Conservation (phyloP, 2,888 invertebrate genomes). For the Sminthurinus aureus region DNA sequence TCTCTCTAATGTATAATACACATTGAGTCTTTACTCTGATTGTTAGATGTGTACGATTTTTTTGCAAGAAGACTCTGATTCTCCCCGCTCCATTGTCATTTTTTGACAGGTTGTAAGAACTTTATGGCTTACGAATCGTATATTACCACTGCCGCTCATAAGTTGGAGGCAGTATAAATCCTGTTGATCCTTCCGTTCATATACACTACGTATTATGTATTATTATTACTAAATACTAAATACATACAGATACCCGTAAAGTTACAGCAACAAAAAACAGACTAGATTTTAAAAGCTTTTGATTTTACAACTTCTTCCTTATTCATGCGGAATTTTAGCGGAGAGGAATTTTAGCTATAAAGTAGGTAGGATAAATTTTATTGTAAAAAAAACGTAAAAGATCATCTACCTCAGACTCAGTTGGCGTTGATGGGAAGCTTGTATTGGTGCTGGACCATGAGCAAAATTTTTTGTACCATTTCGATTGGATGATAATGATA, state of each 20-base stretch:
- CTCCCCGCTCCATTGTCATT: background rate
- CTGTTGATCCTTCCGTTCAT: background rate
- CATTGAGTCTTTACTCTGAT: background rate
- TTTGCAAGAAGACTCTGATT: background rate
- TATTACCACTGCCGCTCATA: background rate
- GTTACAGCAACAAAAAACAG: background rate
- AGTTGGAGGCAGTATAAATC: background rate
- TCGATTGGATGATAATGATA: constrained; percentile 62
- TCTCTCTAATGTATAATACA: background rate
- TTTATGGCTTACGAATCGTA: background rate
- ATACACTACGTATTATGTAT: background rate
- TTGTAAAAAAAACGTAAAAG: background rate
- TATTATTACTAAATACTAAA: background rate
- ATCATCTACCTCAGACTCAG: constrained; percentile 75
- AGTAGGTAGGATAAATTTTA: constrained; percentile 5
- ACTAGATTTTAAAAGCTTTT: background rate
- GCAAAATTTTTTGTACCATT: constrained; percentile 64
- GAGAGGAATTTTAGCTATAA: background rate
- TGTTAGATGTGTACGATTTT: background rate
- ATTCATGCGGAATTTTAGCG: background rate
- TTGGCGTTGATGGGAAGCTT: constrained; percentile 88
- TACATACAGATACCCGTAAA: background rate
- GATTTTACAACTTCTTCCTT: background rate
- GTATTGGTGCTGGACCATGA: constrained; percentile 75
- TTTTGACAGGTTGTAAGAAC: background rate